Evolutionary conservation across 2,797 vertebrate species (phyloP).

Genomic region (Microhierax caerulescens): DNA sequence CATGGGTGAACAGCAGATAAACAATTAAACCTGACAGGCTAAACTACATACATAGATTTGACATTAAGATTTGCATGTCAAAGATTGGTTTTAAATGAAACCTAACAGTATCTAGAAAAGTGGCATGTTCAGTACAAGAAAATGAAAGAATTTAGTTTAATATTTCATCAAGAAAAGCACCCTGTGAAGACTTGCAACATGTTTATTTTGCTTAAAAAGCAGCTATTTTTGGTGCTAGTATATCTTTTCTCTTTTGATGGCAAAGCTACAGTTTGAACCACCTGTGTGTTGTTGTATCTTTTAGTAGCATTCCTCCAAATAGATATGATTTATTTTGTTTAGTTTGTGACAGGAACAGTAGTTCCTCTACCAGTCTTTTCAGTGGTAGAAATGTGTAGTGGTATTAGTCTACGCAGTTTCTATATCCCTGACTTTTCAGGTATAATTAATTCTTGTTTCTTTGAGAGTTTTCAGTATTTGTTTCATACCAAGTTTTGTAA

Average conservation of each 20-base stretch:
- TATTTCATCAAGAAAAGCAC: conserved; percentile 15
- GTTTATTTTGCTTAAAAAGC: conserved; percentile 55
- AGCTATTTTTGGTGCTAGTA: conserved; percentile 64
- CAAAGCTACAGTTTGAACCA: conserved; percentile 19
- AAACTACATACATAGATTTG: neutral
- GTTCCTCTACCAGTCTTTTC: conserved; percentile 39
- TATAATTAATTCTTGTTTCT: conserved; percentile 18
- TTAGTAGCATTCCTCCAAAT: conserved; percentile 44
- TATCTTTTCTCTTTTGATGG: conserved; percentile 23
- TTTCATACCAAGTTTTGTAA: neutral
- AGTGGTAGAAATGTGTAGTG: neutral
- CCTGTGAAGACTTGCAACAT: conserved; percentile 49
- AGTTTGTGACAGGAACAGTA: conserved; percentile 1
- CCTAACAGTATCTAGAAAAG: neutral
- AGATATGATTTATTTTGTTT: conserved; percentile 43
- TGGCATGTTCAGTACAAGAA: neutral
- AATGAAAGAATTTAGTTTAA: neutral
- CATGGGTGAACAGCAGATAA: neutral
- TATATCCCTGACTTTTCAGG: neutral
- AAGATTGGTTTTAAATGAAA: neutral
- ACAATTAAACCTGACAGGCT: neutral
- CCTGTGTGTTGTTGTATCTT: neutral
- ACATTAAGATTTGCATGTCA: neutral
- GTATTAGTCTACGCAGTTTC: neutral
- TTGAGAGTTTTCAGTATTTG: conserved; percentile 6